Conservation (phyloP, 2,888 invertebrate species). For the Mellilla xanthometata region DNA sequence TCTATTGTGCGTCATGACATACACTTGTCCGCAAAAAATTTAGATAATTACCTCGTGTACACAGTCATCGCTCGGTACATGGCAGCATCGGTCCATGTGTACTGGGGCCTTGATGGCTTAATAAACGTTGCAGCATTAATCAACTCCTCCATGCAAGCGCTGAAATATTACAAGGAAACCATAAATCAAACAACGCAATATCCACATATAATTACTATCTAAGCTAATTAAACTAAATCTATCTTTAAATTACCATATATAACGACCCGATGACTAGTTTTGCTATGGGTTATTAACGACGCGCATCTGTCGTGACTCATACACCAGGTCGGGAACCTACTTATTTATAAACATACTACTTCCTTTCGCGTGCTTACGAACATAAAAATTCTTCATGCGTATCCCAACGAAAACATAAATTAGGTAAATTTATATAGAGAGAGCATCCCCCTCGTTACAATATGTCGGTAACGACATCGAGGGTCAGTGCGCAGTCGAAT, state of each 20-base stretch:
- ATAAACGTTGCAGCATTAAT: constrained; percentile 29
- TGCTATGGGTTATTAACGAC: constrained; percentile 58
- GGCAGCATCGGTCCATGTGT: no score
- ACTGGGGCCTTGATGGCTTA: no score
- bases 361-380: constrained; percentile 75
- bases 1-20: no score
- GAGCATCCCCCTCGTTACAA: constrained; percentile 78
- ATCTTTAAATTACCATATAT: constrained; percentile 35
- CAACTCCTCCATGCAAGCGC: constrained; percentile 26
- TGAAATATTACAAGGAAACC: constrained; percentile 26
- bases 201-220: constrained; percentile 29
- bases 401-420: constrained; percentile 79
- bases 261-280: constrained; percentile 54
- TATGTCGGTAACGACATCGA: constrained; percentile 73
- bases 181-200: constrained; percentile 10
- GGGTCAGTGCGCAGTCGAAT: constrained; percentile 72
- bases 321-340: constrained; percentile 47
- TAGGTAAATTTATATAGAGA: constrained; percentile 78
- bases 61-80: no score
- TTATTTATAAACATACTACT: constrained; percentile 74
- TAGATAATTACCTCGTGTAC: no score
- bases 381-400: constrained; percentile 80
- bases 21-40: no score
- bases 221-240: constrained; percentile 39
- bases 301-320: constrained; percentile 59